Conservation (phyloP, 2,797 vertebrate species). For the Lithobates sylvaticus region DNA sequence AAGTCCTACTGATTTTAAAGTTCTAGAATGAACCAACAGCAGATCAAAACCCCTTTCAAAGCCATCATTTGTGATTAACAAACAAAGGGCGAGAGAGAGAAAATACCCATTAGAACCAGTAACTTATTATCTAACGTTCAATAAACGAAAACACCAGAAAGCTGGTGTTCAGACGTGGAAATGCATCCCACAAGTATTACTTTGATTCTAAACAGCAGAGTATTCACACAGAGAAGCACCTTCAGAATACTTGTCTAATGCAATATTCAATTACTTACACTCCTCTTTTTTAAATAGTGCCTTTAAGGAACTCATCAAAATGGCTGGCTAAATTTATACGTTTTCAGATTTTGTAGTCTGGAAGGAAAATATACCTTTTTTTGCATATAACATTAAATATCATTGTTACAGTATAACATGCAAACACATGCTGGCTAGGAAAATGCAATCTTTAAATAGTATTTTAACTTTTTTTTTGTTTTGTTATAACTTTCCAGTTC, state of each 20-base stretch:
- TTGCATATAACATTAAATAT: slow-evolving; percentile 71
- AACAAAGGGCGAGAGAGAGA: slow-evolving; percentile 25
- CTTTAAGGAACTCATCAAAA: slow-evolving; percentile 58
- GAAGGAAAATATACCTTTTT: slow-evolving; percentile 67
- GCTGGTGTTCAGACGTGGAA: slow-evolving; percentile 25
- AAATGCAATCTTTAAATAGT: slow-evolving; percentile 70
- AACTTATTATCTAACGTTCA: slow-evolving; percentile 24
- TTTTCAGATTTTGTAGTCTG: slow-evolving; percentile 64
- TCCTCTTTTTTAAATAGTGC: slow-evolving; percentile 48
- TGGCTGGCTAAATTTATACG: slow-evolving; percentile 63
- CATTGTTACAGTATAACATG: slow-evolving; percentile 68
- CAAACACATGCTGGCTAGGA: slow-evolving; percentile 70
- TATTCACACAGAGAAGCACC: slow-evolving; percentile 43
- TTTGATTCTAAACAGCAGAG: slow-evolving; percentile 49
- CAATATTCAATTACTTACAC: slow-evolving; percentile 37
- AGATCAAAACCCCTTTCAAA: slow-evolving; percentile 49
- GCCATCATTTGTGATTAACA: slow-evolving; percentile 37
- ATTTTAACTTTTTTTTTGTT: slow-evolving; percentile 53
- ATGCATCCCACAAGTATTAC: slow-evolving; percentile 47
- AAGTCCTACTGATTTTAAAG: background rate
- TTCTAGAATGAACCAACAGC: slow-evolving; percentile 37
- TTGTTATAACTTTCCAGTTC: slow-evolving; percentile 53
- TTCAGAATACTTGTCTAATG: slow-evolving; percentile 49
- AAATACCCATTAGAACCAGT: slow-evolving; percentile 31
- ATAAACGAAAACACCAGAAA: slow-evolving; percentile 30